Evolutionary conservation across 1,140 invertebrate genomes (phyloP).

Genomic region (Hyles euphorbiae): DNA sequence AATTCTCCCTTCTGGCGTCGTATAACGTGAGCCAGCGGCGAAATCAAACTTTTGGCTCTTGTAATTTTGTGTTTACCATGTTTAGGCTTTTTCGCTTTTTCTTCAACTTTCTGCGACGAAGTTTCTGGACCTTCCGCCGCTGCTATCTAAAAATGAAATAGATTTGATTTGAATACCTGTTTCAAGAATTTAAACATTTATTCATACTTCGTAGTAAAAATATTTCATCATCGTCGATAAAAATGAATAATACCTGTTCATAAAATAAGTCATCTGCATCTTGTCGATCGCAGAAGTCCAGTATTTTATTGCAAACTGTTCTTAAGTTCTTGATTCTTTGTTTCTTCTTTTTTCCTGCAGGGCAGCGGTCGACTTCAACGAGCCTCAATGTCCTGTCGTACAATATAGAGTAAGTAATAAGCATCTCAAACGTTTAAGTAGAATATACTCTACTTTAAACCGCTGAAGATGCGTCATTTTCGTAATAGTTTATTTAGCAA

Average conservation of each 20-base stretch:
- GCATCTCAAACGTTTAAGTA: too few species aligned
- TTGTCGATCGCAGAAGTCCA: constrained; percentile 53
- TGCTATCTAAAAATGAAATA: constrained; percentile 19
- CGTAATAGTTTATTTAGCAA: too few species aligned
- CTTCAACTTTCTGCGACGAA: constrained; percentile 6
- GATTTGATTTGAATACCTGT: background rate
- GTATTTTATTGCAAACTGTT: constrained; percentile 49
- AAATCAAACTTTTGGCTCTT: constrained; percentile 25
- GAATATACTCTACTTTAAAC: too few species aligned
- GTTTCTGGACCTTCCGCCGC: constrained; percentile 16
- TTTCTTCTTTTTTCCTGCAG: constrained; percentile 42
- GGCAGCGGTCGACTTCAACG: constrained; percentile 38
- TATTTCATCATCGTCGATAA: background rate
- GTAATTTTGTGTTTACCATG: constrained; percentile 25
- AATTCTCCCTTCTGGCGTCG: background rate
- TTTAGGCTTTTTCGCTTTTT: constrained; percentile 27
- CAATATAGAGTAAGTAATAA: too few species aligned
- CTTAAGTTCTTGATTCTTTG: constrained; percentile 47
- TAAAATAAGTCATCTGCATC: constrained; percentile 42
- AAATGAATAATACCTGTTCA: constrained; percentile 29
- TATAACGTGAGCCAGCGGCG: background rate
- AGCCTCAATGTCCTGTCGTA: constrained; percentile 42
- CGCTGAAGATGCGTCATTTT: too few species aligned
- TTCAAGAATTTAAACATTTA: too few species aligned
- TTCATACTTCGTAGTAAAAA: too few species aligned